Evolutionary conservation across 2,888 invertebrate species (phyloP).

Genomic region (Beris chalybata): DNA sequence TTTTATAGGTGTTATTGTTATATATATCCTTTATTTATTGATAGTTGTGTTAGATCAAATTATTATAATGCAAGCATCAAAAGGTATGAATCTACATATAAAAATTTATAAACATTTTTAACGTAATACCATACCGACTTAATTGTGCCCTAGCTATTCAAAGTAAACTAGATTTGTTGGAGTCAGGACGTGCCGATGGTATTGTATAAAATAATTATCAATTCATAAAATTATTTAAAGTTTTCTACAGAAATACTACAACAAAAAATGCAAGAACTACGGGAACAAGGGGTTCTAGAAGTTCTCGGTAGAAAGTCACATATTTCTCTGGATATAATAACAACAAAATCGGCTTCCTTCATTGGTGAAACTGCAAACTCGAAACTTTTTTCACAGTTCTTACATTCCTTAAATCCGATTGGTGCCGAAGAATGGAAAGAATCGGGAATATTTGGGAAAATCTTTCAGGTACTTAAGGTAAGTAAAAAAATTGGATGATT

Average conservation of each 20-base stretch:
- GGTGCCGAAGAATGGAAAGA: constrained; percentile 33
- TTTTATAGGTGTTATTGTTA: constrained; percentile 40
- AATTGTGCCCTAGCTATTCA: constrained; percentile 10
- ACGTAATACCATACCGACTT: too few species aligned
- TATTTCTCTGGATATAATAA: not conserved
- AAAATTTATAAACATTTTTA: not conserved
- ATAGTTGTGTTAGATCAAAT: constrained; percentile 44
- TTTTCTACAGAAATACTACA: not conserved
- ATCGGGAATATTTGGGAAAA: constrained; percentile 14
- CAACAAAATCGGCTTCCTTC: constrained; percentile 13
- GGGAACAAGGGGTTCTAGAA: constrained; percentile 19
- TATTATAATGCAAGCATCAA: constrained; percentile 39
- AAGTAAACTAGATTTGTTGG: constrained; percentile 11
- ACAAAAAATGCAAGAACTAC: constrained; percentile 17
- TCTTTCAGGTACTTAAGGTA: constrained; percentile 35
- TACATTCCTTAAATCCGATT: constrained; percentile 36
- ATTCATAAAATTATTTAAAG: not conserved
- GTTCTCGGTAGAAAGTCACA: constrained; percentile 5
- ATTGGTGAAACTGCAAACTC: constrained; percentile 23
- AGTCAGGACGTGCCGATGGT: constrained; percentile 16
- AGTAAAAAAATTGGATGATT: not conserved
- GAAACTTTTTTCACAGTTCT: constrained; percentile 34
- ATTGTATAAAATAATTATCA: constrained; percentile 10
- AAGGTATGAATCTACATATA: constrained; percentile 34
- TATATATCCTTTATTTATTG: constrained; percentile 44